Percentiles rank a stretch among this genome's conserved stretches.
phyloP scores from a whole-genome alignment of 2,797 vertebrate species.

The Neoniphon sammara region DNA sequence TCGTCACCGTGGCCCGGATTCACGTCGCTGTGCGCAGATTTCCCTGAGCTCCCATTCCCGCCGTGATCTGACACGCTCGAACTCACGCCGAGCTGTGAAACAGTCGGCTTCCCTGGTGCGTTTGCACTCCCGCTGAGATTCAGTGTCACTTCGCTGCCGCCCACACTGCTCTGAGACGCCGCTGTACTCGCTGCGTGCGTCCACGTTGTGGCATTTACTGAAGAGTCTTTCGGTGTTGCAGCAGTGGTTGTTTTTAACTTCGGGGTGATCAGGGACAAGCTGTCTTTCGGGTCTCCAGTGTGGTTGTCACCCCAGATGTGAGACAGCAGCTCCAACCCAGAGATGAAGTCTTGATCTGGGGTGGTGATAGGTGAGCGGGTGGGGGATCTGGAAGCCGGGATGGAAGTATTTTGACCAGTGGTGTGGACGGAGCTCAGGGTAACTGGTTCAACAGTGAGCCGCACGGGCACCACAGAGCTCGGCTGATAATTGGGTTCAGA shows the following conservation, averaged over 20 bases:
- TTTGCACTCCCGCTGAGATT: not conserved
- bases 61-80: slow-evolving; percentile 34
- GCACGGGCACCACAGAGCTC: not conserved
- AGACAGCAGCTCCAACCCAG: slow-evolving; percentile 21
- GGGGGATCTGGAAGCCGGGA: slow-evolving; percentile 17
- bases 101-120: not conserved
- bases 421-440: slow-evolving; percentile 28
- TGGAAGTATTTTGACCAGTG: slow-evolving; percentile 41
- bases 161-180: not conserved
- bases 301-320: slow-evolving; percentile 19
- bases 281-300: slow-evolving; percentile 36
- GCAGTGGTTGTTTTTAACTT: slow-evolving; percentile 27
- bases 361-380: slow-evolving; percentile 15
- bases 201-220: not conserved
- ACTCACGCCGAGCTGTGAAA: not conserved
- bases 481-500: slow-evolving; percentile 13
- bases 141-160: not conserved
- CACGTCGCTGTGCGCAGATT: not conserved
- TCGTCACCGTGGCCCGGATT: not conserved
- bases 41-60: slow-evolving; percentile 18
- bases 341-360: slow-evolving; percentile 35
- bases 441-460: slow-evolving; percentile 13
- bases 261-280: slow-evolving; percentile 24
- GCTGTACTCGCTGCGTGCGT: not conserved
- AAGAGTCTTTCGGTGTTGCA: slow-evolving; percentile 3